Base-by-base conservation (phyloP, 2,113 vertebrate species). In the Oostethus manadensis region DNA sequence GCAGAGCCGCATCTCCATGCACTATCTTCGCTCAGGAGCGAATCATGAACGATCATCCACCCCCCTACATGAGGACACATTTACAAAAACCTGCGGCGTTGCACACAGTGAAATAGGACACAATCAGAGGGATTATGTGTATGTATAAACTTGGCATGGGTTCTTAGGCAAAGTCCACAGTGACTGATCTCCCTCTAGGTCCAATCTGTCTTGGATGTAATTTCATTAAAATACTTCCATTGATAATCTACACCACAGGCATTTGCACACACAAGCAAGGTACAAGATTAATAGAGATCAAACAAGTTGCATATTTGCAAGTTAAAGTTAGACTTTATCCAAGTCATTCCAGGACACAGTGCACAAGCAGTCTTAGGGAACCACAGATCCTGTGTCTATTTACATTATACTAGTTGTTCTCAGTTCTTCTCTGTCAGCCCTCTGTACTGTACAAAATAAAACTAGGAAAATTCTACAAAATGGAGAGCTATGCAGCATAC, bases 41-140 rank as follows among this genome's bases (percentile, higher is more conserved):
- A n/a, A n/a, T 38, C 53, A 15, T 55, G 53, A n/a, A n/a, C n/a
- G n/a, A 40, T 55, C 53, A 55, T 55, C 53, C 33, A 11, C n/a
- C 64, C 67, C 58, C 61, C 65, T 70, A 73, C 64, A 62, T 49
- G 16, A 50, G 73, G 73, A 73, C 70, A 74, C 70, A 58, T 60
- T 76, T 50, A 75, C 56, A 62, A 72, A 81, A 83, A 81, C 33
- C 78, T 56, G 54, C 53, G 46, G 74, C 77, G 42, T 35, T 56
- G 45, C 54, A 64, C 48, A 66, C 60, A 53, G 70, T 63, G 74
- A 86, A 81, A 73, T 84, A 78, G 71, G 79, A 79, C 84, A 81
- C 76, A 84, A 79, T 81, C 74, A 72, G 85, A 82, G 62, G 70
- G 80, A 84, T 80, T 76, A 77, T 23, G 68, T 58, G 46, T 60